Evolutionary conservation across 2,797 vertebrate species (phyloP), one percentile per base, ranked within the genome.

Genomic region (Iguana delicatissima): DNA sequence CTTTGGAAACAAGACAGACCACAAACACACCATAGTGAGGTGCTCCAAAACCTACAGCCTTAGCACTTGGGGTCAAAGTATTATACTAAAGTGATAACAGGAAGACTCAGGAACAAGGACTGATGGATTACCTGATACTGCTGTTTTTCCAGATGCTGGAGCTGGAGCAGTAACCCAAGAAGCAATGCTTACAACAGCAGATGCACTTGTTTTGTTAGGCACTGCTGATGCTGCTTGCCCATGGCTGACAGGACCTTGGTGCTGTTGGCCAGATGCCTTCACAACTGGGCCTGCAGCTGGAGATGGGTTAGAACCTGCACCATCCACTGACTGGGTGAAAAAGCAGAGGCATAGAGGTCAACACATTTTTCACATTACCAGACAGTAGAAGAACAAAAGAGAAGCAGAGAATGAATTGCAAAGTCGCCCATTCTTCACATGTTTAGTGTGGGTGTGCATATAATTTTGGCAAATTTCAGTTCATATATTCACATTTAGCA

Each of bases 241-340:
- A 96, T 98, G 98, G 96, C 97, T 98, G 94, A 98, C 96, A 92
- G 98, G 97, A 93, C 98, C 97, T 85, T 98, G 96, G 38, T 98
- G 97, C 24, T 98, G 98, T 91, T 98, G 98, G 80, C 98, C 96
- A 29, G 97, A 84, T 13, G 97, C 90, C 95, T 98, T 99, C 91
- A 96, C 94, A 35, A 96, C 92, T 85, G 96, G 93, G 64, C 95
- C 69, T 73, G 95, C 80, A 88, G 97, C 35, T 59, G 97, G 94
- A 4, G 96, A 96, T 3, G 95, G 90, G 86, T 95, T 90, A 52
- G 96, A 90, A 87, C 94, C 84, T 55, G 95, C 86, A 81, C 93
- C 97, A 91, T 98, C 98, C 10, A 95, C 86, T 90, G 96, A 95
- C 96, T 97, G 85, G 57, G 57, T 62, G 16, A 86, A 80, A 67